Percentiles rank a stretch among this genome's conserved stretches.
Conservation (phyloP, 1,140 invertebrate genomes). For the Zaprionus camerounensis region DNA sequence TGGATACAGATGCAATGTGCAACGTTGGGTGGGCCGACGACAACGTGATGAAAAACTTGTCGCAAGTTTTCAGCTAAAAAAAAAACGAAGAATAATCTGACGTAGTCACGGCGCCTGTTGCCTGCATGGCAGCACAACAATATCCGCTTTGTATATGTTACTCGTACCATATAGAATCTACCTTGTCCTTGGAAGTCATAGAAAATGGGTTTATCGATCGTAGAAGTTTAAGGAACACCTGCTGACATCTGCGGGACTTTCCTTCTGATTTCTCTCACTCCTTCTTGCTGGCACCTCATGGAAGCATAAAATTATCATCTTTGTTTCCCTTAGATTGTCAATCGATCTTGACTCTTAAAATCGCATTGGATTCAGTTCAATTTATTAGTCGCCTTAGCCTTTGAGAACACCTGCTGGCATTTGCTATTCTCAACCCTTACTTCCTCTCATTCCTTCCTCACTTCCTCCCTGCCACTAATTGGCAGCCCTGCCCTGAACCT, state of each 20-base stretch:
- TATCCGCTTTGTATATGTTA: neutral
- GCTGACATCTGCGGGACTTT: neutral
- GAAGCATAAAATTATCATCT: too few relatives aligned
- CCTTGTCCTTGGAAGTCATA: neutral
- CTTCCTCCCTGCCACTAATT: conserved; percentile 43
- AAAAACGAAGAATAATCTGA: neutral
- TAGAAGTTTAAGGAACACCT: neutral
- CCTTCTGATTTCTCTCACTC: too few relatives aligned
- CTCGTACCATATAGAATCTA: neutral
- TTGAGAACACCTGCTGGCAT: conserved; percentile 18
- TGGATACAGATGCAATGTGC: conserved; percentile 45
- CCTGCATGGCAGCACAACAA: neutral
- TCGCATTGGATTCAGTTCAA: too few relatives aligned
- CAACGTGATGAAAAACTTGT: conserved; percentile 55
- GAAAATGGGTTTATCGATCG: neutral
- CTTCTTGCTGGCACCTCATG: too few relatives aligned
- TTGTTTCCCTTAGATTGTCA: too few relatives aligned
- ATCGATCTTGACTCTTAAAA: too few relatives aligned
- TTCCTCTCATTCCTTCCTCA: neutral
- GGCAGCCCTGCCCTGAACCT: conserved; percentile 49
- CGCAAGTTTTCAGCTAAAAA: conserved; percentile 36
- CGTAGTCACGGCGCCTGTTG: conserved; percentile 3
- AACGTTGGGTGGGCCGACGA: conserved; percentile 21
- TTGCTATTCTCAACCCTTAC: neutral
- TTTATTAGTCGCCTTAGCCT: too few relatives aligned